These are phyloP conservation scores for Drosophila siamana DNA, from an alignment of 2,888 invertebrate genomes.

Conservation along the genomic window DNA sequence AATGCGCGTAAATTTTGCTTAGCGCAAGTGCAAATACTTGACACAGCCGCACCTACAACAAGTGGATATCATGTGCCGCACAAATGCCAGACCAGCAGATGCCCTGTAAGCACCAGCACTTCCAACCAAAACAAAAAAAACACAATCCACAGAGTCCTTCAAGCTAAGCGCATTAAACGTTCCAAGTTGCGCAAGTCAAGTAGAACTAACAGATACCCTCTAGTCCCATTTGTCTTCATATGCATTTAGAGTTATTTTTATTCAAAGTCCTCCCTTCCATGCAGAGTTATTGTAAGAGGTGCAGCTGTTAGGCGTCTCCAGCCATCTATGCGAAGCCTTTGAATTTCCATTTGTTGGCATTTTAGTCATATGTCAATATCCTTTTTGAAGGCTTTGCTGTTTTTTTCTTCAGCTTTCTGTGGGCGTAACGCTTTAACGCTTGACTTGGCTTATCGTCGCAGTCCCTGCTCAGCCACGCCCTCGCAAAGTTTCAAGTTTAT, in stretches of 20 bases:
- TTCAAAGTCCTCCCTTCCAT: not conserved
- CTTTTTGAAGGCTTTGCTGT: constrained; percentile 41
- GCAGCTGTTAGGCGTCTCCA: not conserved
- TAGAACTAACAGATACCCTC: constrained; percentile 3
- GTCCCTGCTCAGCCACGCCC: constrained; percentile 47
- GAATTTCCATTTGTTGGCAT: constrained; percentile 50
- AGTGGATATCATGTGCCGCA: constrained; percentile 6
- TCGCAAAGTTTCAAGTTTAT: constrained; percentile 46
- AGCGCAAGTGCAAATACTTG: constrained; percentile 79
- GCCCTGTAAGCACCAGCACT: constrained; percentile 8
- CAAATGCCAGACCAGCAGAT: constrained; percentile 22
- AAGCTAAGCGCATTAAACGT: not conserved
- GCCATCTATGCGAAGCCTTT: constrained; percentile 5
- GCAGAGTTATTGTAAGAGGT: not conserved
- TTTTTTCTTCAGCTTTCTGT: constrained; percentile 14
- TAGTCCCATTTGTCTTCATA: too few relatives aligned
- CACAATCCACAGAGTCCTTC: not conserved
- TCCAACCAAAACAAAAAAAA: not conserved
- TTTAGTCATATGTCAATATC: constrained; percentile 74
- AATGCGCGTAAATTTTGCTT: constrained; percentile 82
- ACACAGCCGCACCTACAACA: constrained; percentile 71
- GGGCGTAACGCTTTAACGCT: constrained; percentile 59
- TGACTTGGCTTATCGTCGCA: constrained; percentile 57
- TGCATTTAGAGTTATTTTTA: not conserved
- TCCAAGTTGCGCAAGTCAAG: too few relatives aligned